Base-by-base conservation (phyloP, 2,797 vertebrate genomes). In the Nyctalus aviator region DNA sequence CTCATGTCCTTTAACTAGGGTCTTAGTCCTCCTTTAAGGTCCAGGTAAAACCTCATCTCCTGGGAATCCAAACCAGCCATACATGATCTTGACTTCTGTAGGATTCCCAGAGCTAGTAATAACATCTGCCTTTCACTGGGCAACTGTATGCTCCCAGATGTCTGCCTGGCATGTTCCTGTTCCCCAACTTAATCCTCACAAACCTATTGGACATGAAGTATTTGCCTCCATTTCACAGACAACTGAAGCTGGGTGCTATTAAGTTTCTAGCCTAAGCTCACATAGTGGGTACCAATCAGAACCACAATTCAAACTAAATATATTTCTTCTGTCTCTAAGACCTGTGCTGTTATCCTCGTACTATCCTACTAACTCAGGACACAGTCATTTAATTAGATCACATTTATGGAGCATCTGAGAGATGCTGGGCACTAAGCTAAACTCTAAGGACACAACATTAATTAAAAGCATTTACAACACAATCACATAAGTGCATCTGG, bases 361-460 rank as follows among this genome's bases (percentile, higher is more conserved):
- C 13, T 41, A 50, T 30, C 72, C n/a, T 32, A 73, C 79, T 83
- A 93, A 79, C 4, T 59, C 14, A 84, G 35, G 27, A 32, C 8
- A 90, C 3, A 57, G 30, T 50, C 7, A 88, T 90, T 88, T 77
- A 95, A 32, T 71, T 21, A 90, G 88, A 71, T 17, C 9, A 88
- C 3, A 88, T 68, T 89, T 93, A 92, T 11, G 55, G 20, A 88
- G 32, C 35, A 66, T 75, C 66, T 89, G 15, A 71, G 53, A 69
- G 57, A 66, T 66, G 3, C 21, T 57, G 91, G 11, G 8, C 18
- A 69, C 55, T 88, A 32, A 84, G 17, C 35, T 90, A 37, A 32
- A 41, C 59, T 69, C 23, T 30, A 21, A 93, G 35, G 17, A 68
- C 18, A 66, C 32, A 71, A 50, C 9, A 84, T 21, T 66, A 77